phyloP scores from a whole-genome alignment of 2,797 vertebrate genomes.

The Petrocephalus schoutedeni region DNA sequence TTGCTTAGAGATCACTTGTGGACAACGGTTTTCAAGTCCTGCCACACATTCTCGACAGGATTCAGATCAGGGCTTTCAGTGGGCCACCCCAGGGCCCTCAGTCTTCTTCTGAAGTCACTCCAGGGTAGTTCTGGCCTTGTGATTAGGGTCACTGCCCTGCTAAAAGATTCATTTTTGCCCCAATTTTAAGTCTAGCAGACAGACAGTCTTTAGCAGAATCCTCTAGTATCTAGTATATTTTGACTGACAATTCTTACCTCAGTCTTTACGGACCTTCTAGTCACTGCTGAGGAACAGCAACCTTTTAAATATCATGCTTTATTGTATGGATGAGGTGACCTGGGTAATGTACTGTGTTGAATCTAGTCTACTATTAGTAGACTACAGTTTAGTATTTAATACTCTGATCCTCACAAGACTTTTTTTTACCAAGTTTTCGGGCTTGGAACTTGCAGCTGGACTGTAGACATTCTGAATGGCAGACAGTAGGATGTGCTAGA shows the following conservation, averaged over 20 bases:
- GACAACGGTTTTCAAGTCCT: neutral
- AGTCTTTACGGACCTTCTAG: neutral
- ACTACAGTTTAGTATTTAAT: neutral
- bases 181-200: neutral
- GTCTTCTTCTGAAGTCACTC: neutral
- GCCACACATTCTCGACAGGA: neutral
- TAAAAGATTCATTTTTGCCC: neutral
- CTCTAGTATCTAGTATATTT: neutral
- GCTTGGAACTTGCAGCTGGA: neutral
- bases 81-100: neutral
- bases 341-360: neutral
- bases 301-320: neutral
- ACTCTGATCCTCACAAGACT: neutral
- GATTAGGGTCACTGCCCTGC: neutral
- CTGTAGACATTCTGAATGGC: neutral
- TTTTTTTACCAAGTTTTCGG: neutral
- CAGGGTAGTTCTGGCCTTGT: neutral
- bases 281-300: neutral
- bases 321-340: neutral
- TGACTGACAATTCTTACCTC: neutral
- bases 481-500: neutral
- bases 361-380: neutral
- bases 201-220: no score
- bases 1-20: neutral
- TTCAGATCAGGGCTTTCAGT: neutral